These are phyloP conservation scores for Monopterus albus DNA, from an alignment of 2,113 vertebrate genomes.

Conservation along the genomic window DNA sequence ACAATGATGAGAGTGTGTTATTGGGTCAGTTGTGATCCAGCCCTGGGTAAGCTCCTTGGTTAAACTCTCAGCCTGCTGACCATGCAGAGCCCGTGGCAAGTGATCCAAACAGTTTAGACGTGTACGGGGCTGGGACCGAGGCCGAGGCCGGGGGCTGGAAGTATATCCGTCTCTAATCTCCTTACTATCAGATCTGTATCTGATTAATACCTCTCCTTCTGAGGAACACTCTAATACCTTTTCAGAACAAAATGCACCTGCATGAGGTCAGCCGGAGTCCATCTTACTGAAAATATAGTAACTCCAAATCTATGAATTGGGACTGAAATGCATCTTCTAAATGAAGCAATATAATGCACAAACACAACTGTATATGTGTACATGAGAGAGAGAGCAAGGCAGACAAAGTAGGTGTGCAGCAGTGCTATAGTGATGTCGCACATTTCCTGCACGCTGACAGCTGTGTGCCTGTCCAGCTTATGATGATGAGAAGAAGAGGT, in stretches of 20 bases:
- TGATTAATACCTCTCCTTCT: slow-evolving; percentile 78
- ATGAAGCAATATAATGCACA: neutral
- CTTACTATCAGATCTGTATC: slow-evolving; percentile 82
- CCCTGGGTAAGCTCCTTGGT: slow-evolving; percentile 80
- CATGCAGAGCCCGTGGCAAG: slow-evolving; percentile 67
- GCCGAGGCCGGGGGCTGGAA: slow-evolving; percentile 65
- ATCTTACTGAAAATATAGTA: slow-evolving; percentile 27
- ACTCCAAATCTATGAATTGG: slow-evolving; percentile 1
- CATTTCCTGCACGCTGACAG: slow-evolving; percentile 54
- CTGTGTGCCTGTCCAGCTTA: slow-evolving; percentile 53
- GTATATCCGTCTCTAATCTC: slow-evolving; percentile 79
- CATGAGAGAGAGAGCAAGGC: neutral
- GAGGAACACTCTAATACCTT: slow-evolving; percentile 71
- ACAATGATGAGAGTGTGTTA: slow-evolving; percentile 74
- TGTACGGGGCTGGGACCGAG: slow-evolving; percentile 57
- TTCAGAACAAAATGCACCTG: slow-evolving; percentile 63
- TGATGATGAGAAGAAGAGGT: slow-evolving; percentile 72
- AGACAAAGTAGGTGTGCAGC: neutral
- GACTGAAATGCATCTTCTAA: slow-evolving; percentile 20
- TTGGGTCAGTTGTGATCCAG: slow-evolving; percentile 79
- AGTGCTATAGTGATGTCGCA: slow-evolving; percentile 15
- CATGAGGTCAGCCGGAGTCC: slow-evolving; percentile 50
- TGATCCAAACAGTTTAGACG: slow-evolving; percentile 72
- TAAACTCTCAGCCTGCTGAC: slow-evolving; percentile 83
- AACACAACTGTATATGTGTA: neutral